phyloP scores from a whole-genome alignment of 1,140 invertebrate genomes.

The Zaprionus lachaisei region DNA sequence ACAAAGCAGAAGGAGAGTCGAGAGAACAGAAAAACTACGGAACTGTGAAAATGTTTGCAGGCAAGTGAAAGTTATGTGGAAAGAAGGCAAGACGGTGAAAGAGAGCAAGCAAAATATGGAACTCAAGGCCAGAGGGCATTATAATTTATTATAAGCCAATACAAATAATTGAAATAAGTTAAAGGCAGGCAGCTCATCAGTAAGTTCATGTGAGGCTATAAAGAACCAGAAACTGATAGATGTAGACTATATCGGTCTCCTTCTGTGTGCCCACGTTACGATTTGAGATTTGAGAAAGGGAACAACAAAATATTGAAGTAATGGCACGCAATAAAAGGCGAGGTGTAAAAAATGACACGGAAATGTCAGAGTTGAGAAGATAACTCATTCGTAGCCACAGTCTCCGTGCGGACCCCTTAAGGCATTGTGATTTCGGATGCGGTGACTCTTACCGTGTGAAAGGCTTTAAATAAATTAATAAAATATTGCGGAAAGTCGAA shows the following conservation, averaged over 20 bases:
- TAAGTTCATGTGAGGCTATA: slow-evolving; percentile 28
- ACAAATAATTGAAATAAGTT: slow-evolving; percentile 77
- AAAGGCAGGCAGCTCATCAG: slow-evolving; percentile 42
- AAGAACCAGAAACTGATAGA: slow-evolving; percentile 43
- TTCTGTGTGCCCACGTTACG: slow-evolving; percentile 19
- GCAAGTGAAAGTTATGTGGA: slow-evolving; percentile 17
- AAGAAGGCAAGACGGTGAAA: slow-evolving; percentile 3
- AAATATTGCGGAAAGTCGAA: slow-evolving; percentile 42
- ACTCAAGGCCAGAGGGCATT: slow-evolving; percentile 55
- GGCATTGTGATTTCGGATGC: slow-evolving; percentile 55
- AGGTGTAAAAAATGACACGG: slow-evolving; percentile 53
- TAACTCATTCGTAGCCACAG: background rate
- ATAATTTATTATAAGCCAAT: slow-evolving; percentile 75
- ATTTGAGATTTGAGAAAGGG: slow-evolving; percentile 43
- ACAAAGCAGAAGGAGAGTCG: slow-evolving; percentile 2
- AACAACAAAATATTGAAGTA: slow-evolving; percentile 47
- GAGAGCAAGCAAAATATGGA: slow-evolving; percentile 47
- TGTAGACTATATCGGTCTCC: slow-evolving; percentile 25
- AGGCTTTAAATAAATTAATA: slow-evolving; percentile 65
- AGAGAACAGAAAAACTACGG: slow-evolving; percentile 42
- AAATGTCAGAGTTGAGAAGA: slow-evolving; percentile 46
- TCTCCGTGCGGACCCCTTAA: slow-evolving; percentile 2
- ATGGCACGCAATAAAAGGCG: slow-evolving; percentile 64
- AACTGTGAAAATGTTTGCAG: slow-evolving; percentile 41
- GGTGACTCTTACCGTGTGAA: slow-evolving; percentile 34